phyloP scores from a whole-genome alignment of 2,113 vertebrate genomes.

The Pollachius pollachius region DNA sequence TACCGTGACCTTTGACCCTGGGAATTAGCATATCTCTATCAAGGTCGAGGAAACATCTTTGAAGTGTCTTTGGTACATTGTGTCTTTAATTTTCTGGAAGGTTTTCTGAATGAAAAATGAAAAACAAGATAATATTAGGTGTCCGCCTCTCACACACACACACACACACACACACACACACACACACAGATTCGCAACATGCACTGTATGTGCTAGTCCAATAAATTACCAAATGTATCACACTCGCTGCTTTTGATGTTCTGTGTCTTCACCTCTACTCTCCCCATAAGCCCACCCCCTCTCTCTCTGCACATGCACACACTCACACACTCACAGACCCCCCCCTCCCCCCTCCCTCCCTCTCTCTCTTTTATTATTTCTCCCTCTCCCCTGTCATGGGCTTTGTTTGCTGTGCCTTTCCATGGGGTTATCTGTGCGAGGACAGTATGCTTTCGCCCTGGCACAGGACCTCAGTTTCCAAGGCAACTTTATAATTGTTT shows the following conservation, averaged over 20 bases:
- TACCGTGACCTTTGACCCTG: neutral
- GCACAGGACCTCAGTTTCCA: conserved; percentile 87
- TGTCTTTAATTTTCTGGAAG: too few relatives aligned
- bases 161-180: conserved; percentile 2
- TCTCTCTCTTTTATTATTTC: conserved; percentile 58
- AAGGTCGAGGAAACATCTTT: neutral
- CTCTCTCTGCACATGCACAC: neutral
- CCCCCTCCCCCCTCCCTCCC: neutral
- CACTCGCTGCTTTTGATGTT: conserved; percentile 52
- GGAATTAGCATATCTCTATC: neutral
- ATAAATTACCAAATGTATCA: conserved; percentile 34
- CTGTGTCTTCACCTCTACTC: conserved; percentile 62
- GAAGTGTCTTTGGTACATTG: too few relatives aligned
- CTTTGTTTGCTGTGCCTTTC: conserved; percentile 81
- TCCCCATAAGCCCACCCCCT: conserved; percentile 36
- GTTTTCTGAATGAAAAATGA: neutral
- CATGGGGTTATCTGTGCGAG: conserved; percentile 79
- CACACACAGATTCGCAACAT: neutral
- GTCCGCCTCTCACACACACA: too few relatives aligned
- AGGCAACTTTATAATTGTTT: conserved; percentile 98
- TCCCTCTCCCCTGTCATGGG: conserved; percentile 68
- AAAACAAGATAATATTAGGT: neutral
- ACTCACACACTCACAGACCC: neutral
- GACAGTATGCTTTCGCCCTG: conserved; percentile 85
- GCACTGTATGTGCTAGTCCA: neutral